Evolutionary conservation across 30 jellyfish, hydroid and myxozoan species (phyloP).

Genomic region (Cassiopea andromeda): DNA sequence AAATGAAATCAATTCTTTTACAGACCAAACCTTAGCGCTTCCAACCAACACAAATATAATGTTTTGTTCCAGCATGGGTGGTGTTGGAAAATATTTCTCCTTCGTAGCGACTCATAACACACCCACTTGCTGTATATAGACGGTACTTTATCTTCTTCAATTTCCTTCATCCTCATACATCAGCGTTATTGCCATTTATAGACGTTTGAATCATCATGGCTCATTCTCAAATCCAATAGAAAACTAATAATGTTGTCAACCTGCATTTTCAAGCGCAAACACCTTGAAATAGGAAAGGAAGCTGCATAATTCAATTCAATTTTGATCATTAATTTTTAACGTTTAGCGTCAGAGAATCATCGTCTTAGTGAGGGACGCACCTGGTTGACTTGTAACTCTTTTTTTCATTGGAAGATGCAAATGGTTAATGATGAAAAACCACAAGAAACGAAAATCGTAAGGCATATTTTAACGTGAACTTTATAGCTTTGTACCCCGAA

Average conservation of each 20-base stretch:
- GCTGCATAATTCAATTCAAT: conserved; percentile 4
- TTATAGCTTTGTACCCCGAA: background rate
- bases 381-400: background rate
- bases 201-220: background rate
- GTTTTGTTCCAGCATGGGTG: conserved; percentile 21
- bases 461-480: background rate
- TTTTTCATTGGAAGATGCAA: background rate
- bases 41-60: background rate
- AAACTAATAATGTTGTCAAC: background rate
- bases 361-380: background rate
- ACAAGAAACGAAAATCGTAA: conserved; percentile 45
- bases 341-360: background rate
- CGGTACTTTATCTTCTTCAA: background rate
- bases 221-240: background rate
- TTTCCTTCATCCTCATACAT: background rate
- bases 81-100: conserved; percentile 5
- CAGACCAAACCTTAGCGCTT: background rate
- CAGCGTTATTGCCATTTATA: background rate
- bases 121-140: background rate
- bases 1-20: background rate
- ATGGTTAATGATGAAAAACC: conserved; percentile 52
- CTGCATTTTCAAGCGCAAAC: background rate
- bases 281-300: background rate
- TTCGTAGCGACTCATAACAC: conserved; percentile 14
- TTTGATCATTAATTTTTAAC: background rate